phyloP scores from a whole-genome alignment of 2,113 vertebrate genomes.

The Gopherus flavomarginatus region DNA sequence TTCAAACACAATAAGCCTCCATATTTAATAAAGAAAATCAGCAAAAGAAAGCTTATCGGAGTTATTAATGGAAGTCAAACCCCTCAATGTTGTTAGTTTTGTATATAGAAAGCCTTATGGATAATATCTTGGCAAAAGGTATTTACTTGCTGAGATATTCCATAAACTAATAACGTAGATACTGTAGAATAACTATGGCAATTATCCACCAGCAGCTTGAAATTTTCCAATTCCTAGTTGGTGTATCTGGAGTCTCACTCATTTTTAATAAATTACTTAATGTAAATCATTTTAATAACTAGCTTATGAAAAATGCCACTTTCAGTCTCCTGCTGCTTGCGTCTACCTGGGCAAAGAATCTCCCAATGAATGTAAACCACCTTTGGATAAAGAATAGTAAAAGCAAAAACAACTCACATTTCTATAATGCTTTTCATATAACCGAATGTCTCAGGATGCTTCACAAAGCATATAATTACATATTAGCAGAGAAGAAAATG shows the following conservation, averaged over 20 bases:
- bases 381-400: neutral
- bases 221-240: neutral
- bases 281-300: neutral
- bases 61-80: rapidly evolving
- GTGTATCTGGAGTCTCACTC: neutral
- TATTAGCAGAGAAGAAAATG: constrained; percentile 37
- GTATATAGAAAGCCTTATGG: neutral
- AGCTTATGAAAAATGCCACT: neutral
- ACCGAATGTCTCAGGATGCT: constrained; percentile 44
- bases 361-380: neutral
- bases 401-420: neutral
- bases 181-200: rapidly evolving
- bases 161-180: rapidly evolving
- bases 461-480: constrained; percentile 56
- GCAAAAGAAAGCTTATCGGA: neutral
- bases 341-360: neutral
- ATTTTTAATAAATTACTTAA: neutral
- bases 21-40: neutral
- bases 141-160: neutral
- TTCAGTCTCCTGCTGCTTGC: neutral
- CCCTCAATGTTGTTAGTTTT: neutral
- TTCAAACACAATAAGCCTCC: neutral
- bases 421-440: constrained; percentile 33
- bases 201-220: neutral
- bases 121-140: neutral